Evolutionary conservation across 1,140 invertebrate genomes (phyloP).

Genomic region (Lepidurus packardi): DNA sequence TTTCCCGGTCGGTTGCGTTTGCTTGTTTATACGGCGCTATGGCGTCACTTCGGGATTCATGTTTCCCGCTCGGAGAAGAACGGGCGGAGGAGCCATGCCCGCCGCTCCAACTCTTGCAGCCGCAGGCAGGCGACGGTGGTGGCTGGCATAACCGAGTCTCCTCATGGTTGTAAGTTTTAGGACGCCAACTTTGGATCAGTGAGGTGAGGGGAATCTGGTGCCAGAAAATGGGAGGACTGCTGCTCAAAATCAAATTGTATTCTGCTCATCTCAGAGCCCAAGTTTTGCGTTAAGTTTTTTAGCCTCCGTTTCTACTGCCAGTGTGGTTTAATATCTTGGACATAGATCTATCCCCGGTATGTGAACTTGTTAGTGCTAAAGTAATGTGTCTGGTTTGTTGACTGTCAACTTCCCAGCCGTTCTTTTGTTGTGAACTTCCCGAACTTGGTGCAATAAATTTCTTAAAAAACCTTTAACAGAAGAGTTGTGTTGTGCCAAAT

Average conservation of each 20-base stretch:
- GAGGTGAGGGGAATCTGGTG: not conserved
- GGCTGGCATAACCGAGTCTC: constrained; percentile 14
- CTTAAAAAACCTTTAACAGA: too few relatives aligned
- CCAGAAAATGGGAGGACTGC: not conserved
- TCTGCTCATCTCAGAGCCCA: not conserved
- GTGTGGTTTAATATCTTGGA: not conserved
- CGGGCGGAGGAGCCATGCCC: constrained; percentile 1
- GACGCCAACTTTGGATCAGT: constrained; percentile 2
- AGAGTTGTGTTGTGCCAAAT: too few relatives aligned
- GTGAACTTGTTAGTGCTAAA: too few relatives aligned
- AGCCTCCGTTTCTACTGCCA: not conserved
- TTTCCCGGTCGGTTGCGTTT: not conserved
- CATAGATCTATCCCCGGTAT: too few relatives aligned
- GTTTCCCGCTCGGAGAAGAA: not conserved
- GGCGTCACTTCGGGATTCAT: not conserved
- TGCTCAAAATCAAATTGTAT: not conserved
- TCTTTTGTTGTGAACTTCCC: too few relatives aligned
- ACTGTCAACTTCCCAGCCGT: too few relatives aligned
- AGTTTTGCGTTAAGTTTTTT: not conserved
- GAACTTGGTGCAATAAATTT: too few relatives aligned
- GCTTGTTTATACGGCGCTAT: not conserved
- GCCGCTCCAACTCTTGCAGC: constrained; percentile 15
- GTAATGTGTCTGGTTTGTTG: too few relatives aligned
- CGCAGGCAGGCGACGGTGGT: constrained; percentile 10
- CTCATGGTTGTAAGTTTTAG: not conserved